A percentile compares a stretch with the other conserved stretches of the same genome.
Conservation (phyloP, 2,113 vertebrate species). For the Ranitomeya variabilis region DNA sequence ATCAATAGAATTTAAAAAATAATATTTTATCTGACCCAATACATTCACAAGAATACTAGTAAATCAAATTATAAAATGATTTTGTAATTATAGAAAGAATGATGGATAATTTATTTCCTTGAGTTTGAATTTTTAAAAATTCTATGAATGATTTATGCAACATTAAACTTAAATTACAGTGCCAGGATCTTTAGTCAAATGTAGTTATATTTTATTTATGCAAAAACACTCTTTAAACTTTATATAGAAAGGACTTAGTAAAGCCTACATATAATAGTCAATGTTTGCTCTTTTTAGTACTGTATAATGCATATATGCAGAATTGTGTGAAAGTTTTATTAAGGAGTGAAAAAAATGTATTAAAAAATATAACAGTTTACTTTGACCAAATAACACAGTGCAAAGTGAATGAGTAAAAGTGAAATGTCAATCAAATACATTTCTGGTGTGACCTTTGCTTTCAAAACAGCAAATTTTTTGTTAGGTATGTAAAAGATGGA, state of each 20-base stretch:
- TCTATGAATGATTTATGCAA: constrained; percentile 43
- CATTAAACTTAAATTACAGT: constrained; percentile 49
- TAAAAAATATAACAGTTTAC: too few relatives aligned
- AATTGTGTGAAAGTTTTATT: too few relatives aligned
- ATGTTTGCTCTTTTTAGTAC: background rate
- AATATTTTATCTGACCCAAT: background rate
- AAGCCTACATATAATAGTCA: background rate
- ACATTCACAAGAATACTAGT: background rate
- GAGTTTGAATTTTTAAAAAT: constrained; percentile 21
- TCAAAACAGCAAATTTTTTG: too few relatives aligned
- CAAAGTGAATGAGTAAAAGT: too few relatives aligned
- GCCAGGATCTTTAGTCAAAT: constrained; percentile 21
- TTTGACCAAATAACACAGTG: too few relatives aligned
- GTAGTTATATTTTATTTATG: constrained; percentile 49
- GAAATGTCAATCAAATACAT: too few relatives aligned
- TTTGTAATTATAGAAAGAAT: constrained; percentile 21
- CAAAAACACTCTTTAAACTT: constrained; percentile 35
- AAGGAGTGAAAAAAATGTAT: too few relatives aligned
- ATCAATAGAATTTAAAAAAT: background rate
- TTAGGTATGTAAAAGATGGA: too few relatives aligned
- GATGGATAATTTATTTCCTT: constrained; percentile 38
- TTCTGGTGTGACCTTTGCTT: too few relatives aligned
- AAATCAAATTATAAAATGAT: background rate
- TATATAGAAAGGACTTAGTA: constrained; percentile 4
- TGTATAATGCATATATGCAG: background rate